These are phyloP conservation scores for Torymus texanus DNA, from an alignment of 2,888 invertebrate genomes.

Conservation along the genomic window DNA sequence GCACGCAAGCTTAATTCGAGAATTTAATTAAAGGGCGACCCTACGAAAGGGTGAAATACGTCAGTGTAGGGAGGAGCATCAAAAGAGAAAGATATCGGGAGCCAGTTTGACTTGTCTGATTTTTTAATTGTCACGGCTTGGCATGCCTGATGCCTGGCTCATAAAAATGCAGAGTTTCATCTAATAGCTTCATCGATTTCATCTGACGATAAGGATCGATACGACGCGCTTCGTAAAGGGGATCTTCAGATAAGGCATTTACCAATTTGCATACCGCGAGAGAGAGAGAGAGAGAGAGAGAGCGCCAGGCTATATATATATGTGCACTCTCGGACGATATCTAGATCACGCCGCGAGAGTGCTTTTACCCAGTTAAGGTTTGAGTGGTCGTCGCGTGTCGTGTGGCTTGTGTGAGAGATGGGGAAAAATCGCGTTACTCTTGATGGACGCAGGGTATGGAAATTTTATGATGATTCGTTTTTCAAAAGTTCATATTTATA, in stretches of 20 bases:
- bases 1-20: not conserved
- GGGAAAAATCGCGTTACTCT: too few relatives aligned
- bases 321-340: too few relatives aligned
- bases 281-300: too few relatives aligned
- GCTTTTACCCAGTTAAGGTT: too few relatives aligned
- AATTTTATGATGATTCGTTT: too few relatives aligned
- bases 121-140: slow-evolving; percentile 29
- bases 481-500: too few relatives aligned
- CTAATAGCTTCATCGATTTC: slow-evolving; percentile 43
- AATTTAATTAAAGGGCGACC: slow-evolving; percentile 28
- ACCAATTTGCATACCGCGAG: slow-evolving; percentile 32
- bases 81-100: slow-evolving; percentile 1
- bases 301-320: too few relatives aligned
- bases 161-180: slow-evolving; percentile 37
- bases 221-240: not conserved
- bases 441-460: too few relatives aligned
- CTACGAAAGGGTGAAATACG: slow-evolving; percentile 11
- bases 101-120: slow-evolving; percentile 31
- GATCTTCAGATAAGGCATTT: slow-evolving; percentile 15
- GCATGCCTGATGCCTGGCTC: not conserved
- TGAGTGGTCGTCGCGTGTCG: too few relatives aligned
- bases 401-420: too few relatives aligned
- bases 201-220: slow-evolving; percentile 30
- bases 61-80: not conserved
- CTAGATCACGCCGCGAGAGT: too few relatives aligned